Evolutionary conservation across 2,888 invertebrate species (phyloP).

Genomic region (Tromatobia lineatoria): DNA sequence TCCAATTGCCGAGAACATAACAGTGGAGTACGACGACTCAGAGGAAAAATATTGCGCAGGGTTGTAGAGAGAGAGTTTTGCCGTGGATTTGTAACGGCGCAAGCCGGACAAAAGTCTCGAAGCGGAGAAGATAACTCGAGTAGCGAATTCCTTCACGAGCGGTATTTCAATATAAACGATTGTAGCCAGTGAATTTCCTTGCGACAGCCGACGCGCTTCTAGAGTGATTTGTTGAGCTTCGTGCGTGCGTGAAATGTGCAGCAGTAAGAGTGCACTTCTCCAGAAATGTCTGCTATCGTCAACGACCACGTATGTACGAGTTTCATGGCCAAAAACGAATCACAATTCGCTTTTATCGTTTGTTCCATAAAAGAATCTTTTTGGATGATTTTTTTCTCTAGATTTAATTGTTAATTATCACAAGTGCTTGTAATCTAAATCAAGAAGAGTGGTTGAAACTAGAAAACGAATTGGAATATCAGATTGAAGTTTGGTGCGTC

Average conservation of each 20-base stretch:
- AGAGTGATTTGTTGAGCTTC: constrained; percentile 80
- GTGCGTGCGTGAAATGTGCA: constrained; percentile 73
- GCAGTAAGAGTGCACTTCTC: not conserved
- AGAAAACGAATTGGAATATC: too few relatives aligned
- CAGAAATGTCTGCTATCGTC: not conserved
- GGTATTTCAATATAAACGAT: constrained; percentile 81
- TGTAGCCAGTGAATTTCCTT: constrained; percentile 77
- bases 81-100: constrained; percentile 10
- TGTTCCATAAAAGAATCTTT: not conserved
- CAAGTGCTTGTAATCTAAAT: too few relatives aligned
- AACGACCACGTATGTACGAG: constrained; percentile 7
- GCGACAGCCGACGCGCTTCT: constrained; percentile 67
- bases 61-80: constrained; percentile 32
- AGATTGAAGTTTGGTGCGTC: too few relatives aligned
- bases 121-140: constrained; percentile 59
- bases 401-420: not conserved
- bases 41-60: constrained; percentile 9
- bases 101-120: constrained; percentile 53
- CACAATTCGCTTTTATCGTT: not conserved
- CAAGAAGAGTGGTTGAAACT: too few relatives aligned
- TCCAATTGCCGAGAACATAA: constrained; percentile 45
- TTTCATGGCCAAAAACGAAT: constrained; percentile 3
- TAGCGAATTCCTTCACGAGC: constrained; percentile 78
- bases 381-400: not conserved
- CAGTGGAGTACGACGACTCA: not conserved